Conservation (phyloP, 2,113 vertebrate genomes). For the Atrichornis clamosus region DNA sequence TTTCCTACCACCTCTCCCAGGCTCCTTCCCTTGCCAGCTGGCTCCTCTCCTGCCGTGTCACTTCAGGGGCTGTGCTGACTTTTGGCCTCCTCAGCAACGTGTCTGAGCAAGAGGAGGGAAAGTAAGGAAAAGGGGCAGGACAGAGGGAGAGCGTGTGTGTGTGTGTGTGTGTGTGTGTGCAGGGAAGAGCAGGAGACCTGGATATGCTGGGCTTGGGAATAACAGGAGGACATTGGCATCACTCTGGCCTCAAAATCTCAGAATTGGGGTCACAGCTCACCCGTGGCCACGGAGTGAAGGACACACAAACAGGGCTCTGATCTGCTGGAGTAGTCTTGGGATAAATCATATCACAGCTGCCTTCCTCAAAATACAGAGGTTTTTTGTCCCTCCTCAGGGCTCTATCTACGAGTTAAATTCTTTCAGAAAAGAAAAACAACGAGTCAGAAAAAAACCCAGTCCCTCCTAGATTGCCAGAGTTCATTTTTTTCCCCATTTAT, state of each 20-base stretch:
- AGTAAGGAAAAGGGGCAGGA: slow-evolving; percentile 41
- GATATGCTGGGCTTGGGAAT: accelerated
- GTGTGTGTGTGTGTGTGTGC: neutral
- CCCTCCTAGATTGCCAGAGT: neutral
- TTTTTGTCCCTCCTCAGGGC: too few species aligned
- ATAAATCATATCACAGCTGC: neutral
- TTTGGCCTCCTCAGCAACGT: neutral
- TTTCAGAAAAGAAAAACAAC: neutral
- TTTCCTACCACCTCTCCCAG: neutral
- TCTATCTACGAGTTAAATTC: neutral
- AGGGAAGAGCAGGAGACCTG: neutral
- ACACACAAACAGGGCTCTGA: neutral
- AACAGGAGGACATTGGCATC: neutral
- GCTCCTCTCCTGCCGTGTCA: neutral
- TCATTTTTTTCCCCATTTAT: neutral
- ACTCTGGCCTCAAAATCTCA: accelerated
- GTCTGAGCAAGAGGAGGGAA: slow-evolving; percentile 10
- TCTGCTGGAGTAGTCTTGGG: neutral
- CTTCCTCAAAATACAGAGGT: neutral
- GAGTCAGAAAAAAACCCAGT: neutral
- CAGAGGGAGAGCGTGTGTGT: neutral
- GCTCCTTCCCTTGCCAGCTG: neutral
- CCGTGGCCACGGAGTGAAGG: neutral
- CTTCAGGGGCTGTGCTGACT: neutral
- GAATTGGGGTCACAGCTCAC: neutral